Evolutionary conservation across 1,140 invertebrate species (phyloP), one percentile per base, ranked within the genome.

Genomic region (Lerema accius): DNA sequence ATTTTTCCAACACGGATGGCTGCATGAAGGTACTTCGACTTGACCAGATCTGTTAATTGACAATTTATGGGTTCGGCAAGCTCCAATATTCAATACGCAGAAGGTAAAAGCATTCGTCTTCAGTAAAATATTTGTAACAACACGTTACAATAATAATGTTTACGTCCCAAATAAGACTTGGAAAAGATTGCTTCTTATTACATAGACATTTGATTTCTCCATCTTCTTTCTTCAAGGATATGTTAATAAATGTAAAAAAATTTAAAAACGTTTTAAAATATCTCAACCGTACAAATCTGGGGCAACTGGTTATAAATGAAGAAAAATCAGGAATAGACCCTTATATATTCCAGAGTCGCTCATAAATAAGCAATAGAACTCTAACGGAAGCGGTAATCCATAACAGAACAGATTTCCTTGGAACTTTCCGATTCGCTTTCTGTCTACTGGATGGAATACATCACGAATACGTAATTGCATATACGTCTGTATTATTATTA

Each of bases 61-160:
- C 68, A 67, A 71, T 71, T 67, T 56, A 59, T 32, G 48, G 56
- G 60, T 28, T 46, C 42, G 28, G 9, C 53, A 37, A 26, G 35
- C 23, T 64, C 40, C 51, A 60, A 56, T 50, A 46, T 63, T 48
- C 59, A 59, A 59, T 61, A 23, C 5, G 19, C 5, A 5, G 19
- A 23, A 23, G 19, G 2, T 23, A 23, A 3, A n/a, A n/a, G n/a
- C n/a, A n/a, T 5, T 23, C 19, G 19, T 23, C 19, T 23, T n/a
- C n/a, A n/a, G n/a, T n/a, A n/a, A n/a, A n/a, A n/a, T 23, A 23
- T 23, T 23, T 23, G 19, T 23, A 3, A 23, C 19, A 3, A 23
- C 5, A 5, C 5, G 19, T 23, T n/a, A 23, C 19, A 23, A 23
- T 23, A 23, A 2, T 23, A n/a, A n/a, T n/a, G n/a, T n/a, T n/a